Evolutionary conservation across 2,113 vertebrate species (phyloP), one percentile per base, ranked within the genome.

Genomic region (Lethenteron reissneri): DNA sequence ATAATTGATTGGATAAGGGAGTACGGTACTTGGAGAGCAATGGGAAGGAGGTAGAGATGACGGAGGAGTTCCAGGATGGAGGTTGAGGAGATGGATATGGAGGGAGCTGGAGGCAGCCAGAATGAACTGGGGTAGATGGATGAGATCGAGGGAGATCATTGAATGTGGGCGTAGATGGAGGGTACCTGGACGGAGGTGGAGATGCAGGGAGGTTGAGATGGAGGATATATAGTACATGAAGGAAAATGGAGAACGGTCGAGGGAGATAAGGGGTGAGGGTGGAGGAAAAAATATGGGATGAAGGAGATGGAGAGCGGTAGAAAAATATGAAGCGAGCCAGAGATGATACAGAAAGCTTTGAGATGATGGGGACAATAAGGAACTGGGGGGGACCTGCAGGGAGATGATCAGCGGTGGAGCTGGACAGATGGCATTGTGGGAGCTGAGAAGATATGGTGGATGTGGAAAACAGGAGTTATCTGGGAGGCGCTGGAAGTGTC

Each of bases 371-470:
- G 2, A 5, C 21, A 17, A n/a, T 10, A 56, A 19, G 12, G 11
- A 10, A 12, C 56, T 25, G 1, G 2, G 58, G 56, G 56, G 25
- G 15, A 11, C 10, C 17, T 1, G 10, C 11, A 21, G 15, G 1
- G 2, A 12, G 3, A 1, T 7, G 70, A 1, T 1, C 9, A 3
- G 8, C 9, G 2, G 1, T 9, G 11, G 19, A 56, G 17, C 10
- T 1, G 4, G 19, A 17, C 11, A 12, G 21, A 13, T 2, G 1
- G 25, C n/a, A n/a, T 58, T 58, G 14, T 71, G 1, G 2, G 9
- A 2, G 57, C 64, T 58, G 5, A 21, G n/a, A n/a, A 64, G 25
- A 17, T 13, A 64, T 13, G 13, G 71, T n/a, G 57, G 21, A n/a
- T 13, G 71, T 14, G 71, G 1, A 57, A 57, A 17, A 17, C 7